Evolutionary conservation across 2,113 vertebrate genomes (phyloP), one percentile per base, ranked within the genome.

Genomic region (Oryzias woworae): DNA sequence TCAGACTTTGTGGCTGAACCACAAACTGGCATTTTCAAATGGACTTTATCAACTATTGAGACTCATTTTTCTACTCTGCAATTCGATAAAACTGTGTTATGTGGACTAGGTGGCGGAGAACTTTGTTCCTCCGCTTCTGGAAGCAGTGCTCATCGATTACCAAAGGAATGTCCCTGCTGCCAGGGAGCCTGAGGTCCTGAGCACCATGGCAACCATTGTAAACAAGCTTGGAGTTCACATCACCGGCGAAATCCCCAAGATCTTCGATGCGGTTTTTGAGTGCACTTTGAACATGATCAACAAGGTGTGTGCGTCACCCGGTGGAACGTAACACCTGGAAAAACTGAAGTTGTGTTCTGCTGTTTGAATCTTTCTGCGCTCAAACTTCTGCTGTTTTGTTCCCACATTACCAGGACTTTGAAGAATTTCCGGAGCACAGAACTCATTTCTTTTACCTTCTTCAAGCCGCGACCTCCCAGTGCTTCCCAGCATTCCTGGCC

Each of bases 221-320:
- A 99, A 99, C 89, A 99, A 99, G 84, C 88, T 99, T 81, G 95
- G 95, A 8, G 96, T 92, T 47, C 97, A 99, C 89, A 98, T 99
- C 88, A 99, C 97, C 75, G 92, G 93, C 69, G 96, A 98, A 91
- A 99, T 99, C 89, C 97, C 97, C 66, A 97, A 99, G 90, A 99
- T 99, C 89, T 99, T 99, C 74, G 96, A 99, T 75, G 97, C 97
- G 43, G 97, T 99, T 68, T 99, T 99, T 72, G 97, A 99, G 85
- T 99, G 97, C 93, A 99, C 97, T 0, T 92, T 99, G 66, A 98
- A 98, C 90, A 99, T 99, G 97, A 99, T 99, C 91, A 99, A 99
- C 91, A 99, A 99, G 93, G 97, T 84, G 13, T 15, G 46, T 36
- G 22, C 3, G 16, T 41, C 28, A 31, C 1, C 24, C 10, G 52